phyloP scores from a whole-genome alignment of 2,888 invertebrate species.

The Lathronympha strigana region DNA sequence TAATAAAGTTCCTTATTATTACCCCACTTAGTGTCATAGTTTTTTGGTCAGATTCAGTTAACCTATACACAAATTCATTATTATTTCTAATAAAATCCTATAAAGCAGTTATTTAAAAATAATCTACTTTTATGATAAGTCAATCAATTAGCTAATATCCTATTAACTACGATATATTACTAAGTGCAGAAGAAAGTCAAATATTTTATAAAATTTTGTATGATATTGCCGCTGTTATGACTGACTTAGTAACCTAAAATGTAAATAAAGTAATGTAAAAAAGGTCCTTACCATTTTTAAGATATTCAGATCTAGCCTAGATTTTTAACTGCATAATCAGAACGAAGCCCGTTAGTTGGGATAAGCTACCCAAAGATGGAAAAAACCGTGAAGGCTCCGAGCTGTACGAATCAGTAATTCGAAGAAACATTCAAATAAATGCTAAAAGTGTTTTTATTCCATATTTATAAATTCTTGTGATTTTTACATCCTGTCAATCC shows the following conservation, averaged over 20 bases:
- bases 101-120: background rate
- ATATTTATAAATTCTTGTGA: slow-evolving; percentile 11
- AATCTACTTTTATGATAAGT: background rate
- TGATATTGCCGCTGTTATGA: too few relatives aligned
- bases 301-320: slow-evolving; percentile 2
- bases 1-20: too few relatives aligned
- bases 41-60: too few relatives aligned
- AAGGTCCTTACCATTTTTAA: slow-evolving; percentile 26
- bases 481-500: slow-evolving; percentile 21
- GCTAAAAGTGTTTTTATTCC: slow-evolving; percentile 6
- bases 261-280: background rate
- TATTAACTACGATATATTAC: background rate
- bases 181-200: background rate
- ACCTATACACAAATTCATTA: too few relatives aligned
- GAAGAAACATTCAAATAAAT: slow-evolving; percentile 14
- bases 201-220: too few relatives aligned
- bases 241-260: background rate
- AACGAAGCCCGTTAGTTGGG: background rate
- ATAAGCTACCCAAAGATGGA: background rate
- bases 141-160: background rate
- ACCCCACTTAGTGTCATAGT: too few relatives aligned
- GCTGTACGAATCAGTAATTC: background rate
- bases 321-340: slow-evolving; percentile 11
- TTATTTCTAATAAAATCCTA: too few relatives aligned
- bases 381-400: background rate